Evolutionary conservation across 2,113 vertebrate species (phyloP).

Genomic region (Rostratula benghalensis): DNA sequence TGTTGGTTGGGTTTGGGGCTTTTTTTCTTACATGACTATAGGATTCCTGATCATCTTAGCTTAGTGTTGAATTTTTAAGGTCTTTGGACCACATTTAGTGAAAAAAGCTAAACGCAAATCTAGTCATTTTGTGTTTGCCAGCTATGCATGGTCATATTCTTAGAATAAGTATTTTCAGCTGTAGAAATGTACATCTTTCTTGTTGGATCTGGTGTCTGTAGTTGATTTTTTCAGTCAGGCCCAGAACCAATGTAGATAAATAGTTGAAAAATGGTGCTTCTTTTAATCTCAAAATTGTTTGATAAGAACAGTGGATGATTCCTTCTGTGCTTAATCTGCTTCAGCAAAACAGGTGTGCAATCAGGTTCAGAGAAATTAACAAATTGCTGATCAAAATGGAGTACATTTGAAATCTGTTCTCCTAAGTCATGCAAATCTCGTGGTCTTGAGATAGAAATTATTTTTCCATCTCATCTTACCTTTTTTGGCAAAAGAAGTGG

Average conservation of each 20-base stretch:
- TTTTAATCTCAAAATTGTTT: background rate
- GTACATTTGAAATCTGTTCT: background rate
- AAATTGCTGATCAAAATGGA: background rate
- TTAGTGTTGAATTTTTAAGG: background rate
- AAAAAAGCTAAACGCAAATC: background rate
- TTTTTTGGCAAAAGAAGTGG: background rate
- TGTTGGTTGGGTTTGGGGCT: background rate
- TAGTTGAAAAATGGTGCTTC: background rate
- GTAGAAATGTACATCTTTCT: background rate
- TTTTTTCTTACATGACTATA: background rate
- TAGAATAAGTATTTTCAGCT: background rate
- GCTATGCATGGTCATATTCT: background rate
- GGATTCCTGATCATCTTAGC: background rate
- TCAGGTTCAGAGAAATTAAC: background rate
- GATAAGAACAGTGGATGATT: background rate
- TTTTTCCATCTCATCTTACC: background rate
- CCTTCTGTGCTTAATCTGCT: slow-evolving; percentile 1
- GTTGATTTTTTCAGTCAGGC: background rate
- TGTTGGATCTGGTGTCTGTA: background rate
- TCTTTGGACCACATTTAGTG: background rate
- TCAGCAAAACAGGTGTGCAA: background rate
- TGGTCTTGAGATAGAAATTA: background rate
- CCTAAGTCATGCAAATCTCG: background rate
- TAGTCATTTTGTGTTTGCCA: background rate
- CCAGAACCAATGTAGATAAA: background rate